phyloP scores from a whole-genome alignment of 2,113 vertebrate species.

The Pseudorhombus dupliciocellatus region DNA sequence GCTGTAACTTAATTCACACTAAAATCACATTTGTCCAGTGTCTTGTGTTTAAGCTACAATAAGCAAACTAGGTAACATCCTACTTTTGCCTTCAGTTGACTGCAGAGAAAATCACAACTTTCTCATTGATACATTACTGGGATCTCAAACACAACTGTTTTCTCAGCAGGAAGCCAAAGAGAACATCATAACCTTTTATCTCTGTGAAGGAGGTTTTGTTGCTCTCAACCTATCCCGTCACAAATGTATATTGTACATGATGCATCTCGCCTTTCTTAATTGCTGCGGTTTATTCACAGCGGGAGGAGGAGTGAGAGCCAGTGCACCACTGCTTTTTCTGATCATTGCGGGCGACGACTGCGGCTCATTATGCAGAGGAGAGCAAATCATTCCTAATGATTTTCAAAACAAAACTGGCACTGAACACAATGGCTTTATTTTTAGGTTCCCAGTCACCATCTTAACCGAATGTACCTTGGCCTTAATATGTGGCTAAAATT shows the following conservation, averaged over 20 bases:
- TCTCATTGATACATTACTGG: neutral
- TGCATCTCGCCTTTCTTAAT: conserved; percentile 59
- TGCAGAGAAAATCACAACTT: neutral
- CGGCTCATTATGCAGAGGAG: conserved; percentile 59
- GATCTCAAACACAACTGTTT: conserved; percentile 23
- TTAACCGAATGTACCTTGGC: conserved; percentile 3
- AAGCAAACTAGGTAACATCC: neutral
- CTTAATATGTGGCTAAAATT: conserved; percentile 15
- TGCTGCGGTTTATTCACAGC: conserved; percentile 71
- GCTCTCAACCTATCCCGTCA: conserved; percentile 43
- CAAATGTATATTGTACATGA: conserved; percentile 50
- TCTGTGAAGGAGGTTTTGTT: conserved; percentile 14
- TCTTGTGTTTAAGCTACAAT: neutral
- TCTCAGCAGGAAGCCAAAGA: conserved; percentile 18
- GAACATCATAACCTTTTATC: conserved; percentile 35
- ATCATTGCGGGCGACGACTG: conserved; percentile 49
- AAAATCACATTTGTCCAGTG: neutral
- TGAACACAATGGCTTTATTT: conserved; percentile 34
- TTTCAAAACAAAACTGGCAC: conserved; percentile 51
- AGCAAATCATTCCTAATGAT: conserved; percentile 59
- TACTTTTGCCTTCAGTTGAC: neutral
- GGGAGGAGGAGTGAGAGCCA: conserved; percentile 31
- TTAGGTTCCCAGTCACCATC: conserved; percentile 21
- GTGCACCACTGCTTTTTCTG: conserved; percentile 34
- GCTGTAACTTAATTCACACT: neutral